Percentiles rank a stretch among this genome's conserved stretches.
Evolutionary conservation across 2,888 invertebrate species (phyloP).

Genomic region (Stegana nigrithorax): DNA sequence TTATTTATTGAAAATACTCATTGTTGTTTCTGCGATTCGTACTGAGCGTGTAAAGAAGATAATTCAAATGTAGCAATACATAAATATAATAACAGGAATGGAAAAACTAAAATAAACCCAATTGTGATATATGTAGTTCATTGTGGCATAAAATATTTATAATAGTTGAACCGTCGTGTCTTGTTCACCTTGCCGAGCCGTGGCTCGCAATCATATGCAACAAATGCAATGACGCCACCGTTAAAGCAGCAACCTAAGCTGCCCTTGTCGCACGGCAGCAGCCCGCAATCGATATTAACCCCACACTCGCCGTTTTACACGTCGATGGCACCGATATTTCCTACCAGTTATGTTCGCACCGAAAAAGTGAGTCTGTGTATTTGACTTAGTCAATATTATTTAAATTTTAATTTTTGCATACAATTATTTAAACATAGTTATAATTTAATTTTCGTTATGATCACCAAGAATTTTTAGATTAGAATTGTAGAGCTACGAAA

Average conservation of each 20-base stretch:
- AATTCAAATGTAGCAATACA: slow-evolving; percentile 5
- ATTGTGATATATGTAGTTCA: no score
- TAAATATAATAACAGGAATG: slow-evolving; percentile 13
- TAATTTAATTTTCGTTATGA: no score
- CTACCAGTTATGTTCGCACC: slow-evolving; percentile 61
- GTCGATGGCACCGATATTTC: slow-evolving; percentile 51
- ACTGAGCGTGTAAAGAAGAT: slow-evolving; percentile 1
- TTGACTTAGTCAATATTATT: no score
- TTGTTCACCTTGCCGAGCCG: neutral
- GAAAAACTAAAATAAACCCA: slow-evolving; percentile 31
- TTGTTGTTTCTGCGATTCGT: neutral
- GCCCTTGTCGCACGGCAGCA: slow-evolving; percentile 37
- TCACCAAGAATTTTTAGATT: no score
- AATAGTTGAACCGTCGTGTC: neutral
- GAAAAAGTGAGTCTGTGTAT: slow-evolving; percentile 65
- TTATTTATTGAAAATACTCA: no score
- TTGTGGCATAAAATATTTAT: neutral
- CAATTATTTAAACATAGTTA: no score
- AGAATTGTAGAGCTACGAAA: no score
- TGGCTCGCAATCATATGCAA: slow-evolving; percentile 26
- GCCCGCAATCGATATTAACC: slow-evolving; percentile 17
- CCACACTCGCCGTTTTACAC: slow-evolving; percentile 35
- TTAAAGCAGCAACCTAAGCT: slow-evolving; percentile 46
- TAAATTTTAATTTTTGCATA: no score
- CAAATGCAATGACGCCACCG: slow-evolving; percentile 52